phyloP scores from a whole-genome alignment of 2,113 vertebrate species.

The Pyxicephalus adspersus region DNA sequence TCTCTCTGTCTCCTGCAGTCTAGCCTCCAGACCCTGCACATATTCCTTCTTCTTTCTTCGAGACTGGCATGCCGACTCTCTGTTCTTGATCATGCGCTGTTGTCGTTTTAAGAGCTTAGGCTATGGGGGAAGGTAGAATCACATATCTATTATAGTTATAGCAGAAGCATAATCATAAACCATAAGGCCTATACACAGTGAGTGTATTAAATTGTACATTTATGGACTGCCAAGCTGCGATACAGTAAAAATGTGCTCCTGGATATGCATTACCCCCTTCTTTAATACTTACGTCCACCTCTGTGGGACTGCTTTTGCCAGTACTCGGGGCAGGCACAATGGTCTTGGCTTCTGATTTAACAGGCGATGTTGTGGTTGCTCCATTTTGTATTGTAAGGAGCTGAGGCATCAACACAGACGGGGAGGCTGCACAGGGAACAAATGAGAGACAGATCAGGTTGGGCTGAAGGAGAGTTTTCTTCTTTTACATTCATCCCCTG shows the following conservation, averaged over 20 bases:
- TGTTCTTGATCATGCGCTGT: slow-evolving; percentile 94
- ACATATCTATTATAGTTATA: too few species aligned
- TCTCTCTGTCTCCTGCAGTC: slow-evolving; percentile 80
- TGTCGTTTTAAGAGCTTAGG: slow-evolving; percentile 89
- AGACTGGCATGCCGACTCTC: slow-evolving; percentile 89
- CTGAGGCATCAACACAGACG: slow-evolving; percentile 10
- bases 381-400: slow-evolving; percentile 26
- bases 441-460: not conserved
- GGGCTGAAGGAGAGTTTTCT: too few species aligned
- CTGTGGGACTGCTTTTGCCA: not conserved
- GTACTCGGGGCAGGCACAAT: slow-evolving; percentile 43
- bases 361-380: not conserved
- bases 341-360: slow-evolving; percentile 48
- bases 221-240: too few species aligned
- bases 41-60: slow-evolving; percentile 93
- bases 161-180: too few species aligned
- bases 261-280: not conserved
- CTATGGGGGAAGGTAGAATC: slow-evolving; percentile 61
- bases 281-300: slow-evolving; percentile 24
- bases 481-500: too few species aligned
- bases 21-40: slow-evolving; percentile 83
- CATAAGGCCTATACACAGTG: too few species aligned
- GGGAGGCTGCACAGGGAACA: not conserved
- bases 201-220: too few species aligned
- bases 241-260: too few species aligned